Evolutionary conservation across 1,140 invertebrate genomes (phyloP).

Genomic region (Ephestia elutella): DNA sequence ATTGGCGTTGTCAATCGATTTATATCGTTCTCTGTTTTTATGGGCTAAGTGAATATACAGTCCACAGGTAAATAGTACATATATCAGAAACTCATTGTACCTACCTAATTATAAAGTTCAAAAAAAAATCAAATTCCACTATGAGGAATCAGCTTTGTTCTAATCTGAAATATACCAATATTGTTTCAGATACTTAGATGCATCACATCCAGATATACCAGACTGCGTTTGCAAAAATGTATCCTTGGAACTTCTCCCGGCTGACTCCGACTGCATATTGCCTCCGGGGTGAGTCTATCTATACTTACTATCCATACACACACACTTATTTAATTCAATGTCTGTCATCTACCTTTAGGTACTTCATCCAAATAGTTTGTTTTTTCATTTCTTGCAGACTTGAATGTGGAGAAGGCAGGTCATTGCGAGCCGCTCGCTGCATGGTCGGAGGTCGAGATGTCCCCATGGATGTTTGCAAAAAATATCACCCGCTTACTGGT

Average conservation of each 20-base stretch:
- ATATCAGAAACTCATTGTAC: no score
- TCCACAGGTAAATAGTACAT: no score
- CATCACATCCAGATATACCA: conserved; percentile 54
- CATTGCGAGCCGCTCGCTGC: conserved; percentile 55
- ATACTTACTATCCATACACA: not conserved
- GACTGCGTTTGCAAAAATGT: conserved; percentile 58
- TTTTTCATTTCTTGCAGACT: conserved; percentile 39
- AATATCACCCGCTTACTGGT: conserved; percentile 64
- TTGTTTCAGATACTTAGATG: conserved; percentile 49
- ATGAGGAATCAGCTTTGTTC: no score
- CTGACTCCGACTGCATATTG: conserved; percentile 60
- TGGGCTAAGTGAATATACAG: no score
- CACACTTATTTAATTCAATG: not conserved
- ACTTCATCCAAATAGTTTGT: no score
- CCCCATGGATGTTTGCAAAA: conserved; percentile 64
- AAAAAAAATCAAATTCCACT: no score
- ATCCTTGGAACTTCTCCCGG: conserved; percentile 51
- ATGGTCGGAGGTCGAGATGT: conserved; percentile 56
- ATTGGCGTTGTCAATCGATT: no score
- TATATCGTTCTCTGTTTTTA: no score
- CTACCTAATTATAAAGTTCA: no score
- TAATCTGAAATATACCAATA: no score
- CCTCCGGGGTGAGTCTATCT: conserved; percentile 42
- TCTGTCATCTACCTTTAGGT: not conserved
- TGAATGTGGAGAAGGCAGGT: conserved; percentile 60